These are phyloP conservation scores for Artemia sinica DNA, from an alignment of 2,888 invertebrate species.

Conservation along the genomic window DNA sequence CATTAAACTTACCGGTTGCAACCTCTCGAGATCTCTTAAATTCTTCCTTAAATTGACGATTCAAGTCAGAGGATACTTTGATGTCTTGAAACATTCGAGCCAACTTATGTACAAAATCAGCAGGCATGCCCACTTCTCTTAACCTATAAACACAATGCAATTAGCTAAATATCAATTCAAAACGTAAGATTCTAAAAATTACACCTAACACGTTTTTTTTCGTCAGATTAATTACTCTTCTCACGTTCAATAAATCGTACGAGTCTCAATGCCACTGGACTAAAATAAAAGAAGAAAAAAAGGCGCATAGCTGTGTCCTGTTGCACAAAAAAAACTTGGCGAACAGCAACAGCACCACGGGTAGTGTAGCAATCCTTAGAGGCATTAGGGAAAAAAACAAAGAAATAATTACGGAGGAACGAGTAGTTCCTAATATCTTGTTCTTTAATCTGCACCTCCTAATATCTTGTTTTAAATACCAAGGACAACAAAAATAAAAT, in stretches of 20 bases:
- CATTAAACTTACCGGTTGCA: conserved; percentile 34
- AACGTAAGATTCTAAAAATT: conserved; percentile 20
- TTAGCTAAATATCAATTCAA: neutral
- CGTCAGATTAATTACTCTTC: no score
- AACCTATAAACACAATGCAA: conserved; percentile 31
- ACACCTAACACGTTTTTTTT: no score
- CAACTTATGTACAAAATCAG: conserved; percentile 94
- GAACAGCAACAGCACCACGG: no score
- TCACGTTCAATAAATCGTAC: no score
- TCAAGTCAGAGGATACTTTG: conserved; percentile 90
- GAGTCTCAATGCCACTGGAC: no score
- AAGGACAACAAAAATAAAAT: no score
- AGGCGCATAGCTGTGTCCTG: conserved; percentile 9
- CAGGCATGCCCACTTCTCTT: conserved; percentile 96
- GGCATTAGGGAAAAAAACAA: no score
- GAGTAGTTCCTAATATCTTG: no score
- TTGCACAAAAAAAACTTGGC: neutral
- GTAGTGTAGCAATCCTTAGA: no score
- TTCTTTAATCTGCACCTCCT: no score
- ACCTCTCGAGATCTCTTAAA: conserved; percentile 50
- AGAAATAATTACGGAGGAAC: no score
- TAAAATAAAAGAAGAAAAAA: conserved; percentile 5
- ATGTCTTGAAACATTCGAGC: conserved; percentile 97
- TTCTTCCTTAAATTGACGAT: conserved; percentile 65
- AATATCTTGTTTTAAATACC: no score